Base-by-base conservation (phyloP, 2,797 vertebrate genomes). In the Pempheris klunzingeri region DNA sequence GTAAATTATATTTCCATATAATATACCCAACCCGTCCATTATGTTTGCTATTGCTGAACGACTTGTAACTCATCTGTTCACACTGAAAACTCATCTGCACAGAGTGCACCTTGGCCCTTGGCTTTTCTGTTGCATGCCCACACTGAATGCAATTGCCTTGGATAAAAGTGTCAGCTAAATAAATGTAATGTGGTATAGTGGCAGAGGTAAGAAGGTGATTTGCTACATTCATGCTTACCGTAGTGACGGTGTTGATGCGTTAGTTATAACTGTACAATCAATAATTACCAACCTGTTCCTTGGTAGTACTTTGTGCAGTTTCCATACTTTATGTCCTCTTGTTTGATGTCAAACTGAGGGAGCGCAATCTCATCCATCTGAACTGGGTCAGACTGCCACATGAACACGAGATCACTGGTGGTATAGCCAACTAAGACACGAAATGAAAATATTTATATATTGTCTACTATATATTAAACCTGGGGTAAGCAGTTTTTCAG, bases 241-340 rank as follows among this genome's bases (percentile, higher is more conserved):
- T 54, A 53, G 18, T 73, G 22, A 17, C 14, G 15, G 12, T 71
- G 28, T 41, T n/a, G 34, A 18, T 28, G 18, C 3, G 54, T 34
- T 36, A 39, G 18, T 41, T 32, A 12, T 34, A 57, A 62, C 49
- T 20, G 17, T 26, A 18, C 39, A 38, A 66, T 30, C 15, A 38
- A 47, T 28, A 47, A 49, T 22, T 18, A 60, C 52, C 22, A 9
- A 78, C 76, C 76, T 85, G 98, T 99, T 87, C 97, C 98, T 92
- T 97, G 96, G 83, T 99, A 99, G 71, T 95, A 99, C 85, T 99
- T 99, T 78, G 97, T 99, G 86, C 98, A 99, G 91, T 99, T 99
- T 84, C 97, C 97, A 90, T 98, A 99, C 83, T 95, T 95, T 0
- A 99, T 99, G 82, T 99, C 97, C 66, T 99, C 97, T 84, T 98